Conservation (phyloP, 2,888 invertebrate species). For the Chironomus riparius region DNA sequence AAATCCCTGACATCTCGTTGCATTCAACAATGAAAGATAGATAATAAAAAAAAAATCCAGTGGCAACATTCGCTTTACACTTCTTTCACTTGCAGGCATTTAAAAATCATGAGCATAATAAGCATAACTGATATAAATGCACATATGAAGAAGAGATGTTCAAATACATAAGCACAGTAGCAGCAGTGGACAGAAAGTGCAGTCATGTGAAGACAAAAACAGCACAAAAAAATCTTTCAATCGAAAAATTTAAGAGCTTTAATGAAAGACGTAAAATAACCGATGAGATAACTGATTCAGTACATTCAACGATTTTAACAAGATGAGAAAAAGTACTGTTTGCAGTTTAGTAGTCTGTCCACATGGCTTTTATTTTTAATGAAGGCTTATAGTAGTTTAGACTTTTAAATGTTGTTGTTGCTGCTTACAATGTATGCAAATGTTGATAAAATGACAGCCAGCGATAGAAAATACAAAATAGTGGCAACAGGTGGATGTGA, state of each 20-base stretch:
- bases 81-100: not conserved
- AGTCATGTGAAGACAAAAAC: not conserved
- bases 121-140: not conserved
- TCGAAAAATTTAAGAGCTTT: not conserved
- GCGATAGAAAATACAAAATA: too few species aligned
- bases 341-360: too few species aligned
- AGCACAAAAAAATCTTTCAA: not conserved
- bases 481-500: too few species aligned
- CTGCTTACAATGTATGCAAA: too few species aligned
- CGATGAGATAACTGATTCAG: conserved; percentile 17
- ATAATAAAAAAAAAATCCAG: not conserved
- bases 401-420: too few species aligned
- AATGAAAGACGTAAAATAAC: not conserved
- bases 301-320: not conserved
- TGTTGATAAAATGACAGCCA: too few species aligned
- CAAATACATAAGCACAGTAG: not conserved
- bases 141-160: not conserved
- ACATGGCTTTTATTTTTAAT: too few species aligned
- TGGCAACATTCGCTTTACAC: not conserved
- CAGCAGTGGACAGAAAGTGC: conserved; percentile 6
- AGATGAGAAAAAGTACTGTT: too few species aligned
- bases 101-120: not conserved
- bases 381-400: too few species aligned
- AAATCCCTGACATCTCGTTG: not conserved
- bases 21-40: not conserved